Base-by-base conservation (phyloP, 1,140 invertebrate genomes). In the Leptinotarsa undecemlineata region DNA sequence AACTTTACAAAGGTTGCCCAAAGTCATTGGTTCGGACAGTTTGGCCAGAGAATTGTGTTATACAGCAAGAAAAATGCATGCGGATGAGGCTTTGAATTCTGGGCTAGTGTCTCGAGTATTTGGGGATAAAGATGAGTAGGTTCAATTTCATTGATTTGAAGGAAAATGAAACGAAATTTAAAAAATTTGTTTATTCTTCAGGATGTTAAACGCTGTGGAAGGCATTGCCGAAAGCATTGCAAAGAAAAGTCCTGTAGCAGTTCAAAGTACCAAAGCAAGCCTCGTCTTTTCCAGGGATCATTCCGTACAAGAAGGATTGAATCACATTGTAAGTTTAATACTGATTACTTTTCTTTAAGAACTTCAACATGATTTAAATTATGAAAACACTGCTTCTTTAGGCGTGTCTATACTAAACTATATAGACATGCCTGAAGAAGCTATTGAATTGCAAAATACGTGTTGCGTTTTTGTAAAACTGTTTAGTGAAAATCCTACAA, bases 1-100 rank as follows among this genome's bases (percentile, higher is more conserved):
- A 26, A 92, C 93, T 3, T 86, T 99, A 42, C 97, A 99, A 86
- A 90, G 97, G 78, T 86, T 99, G 47, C 97, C 96, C n/a, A 97
- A 95, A 88, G 90, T 96, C 3, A 89, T 98, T 64, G 96, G 96
- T 11, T 98, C 91, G 82, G 90, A 94, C 61, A 97, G 96, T 82
- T 87, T 96, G 64, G 92, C 90, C 0, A 88, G 96, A 61, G 98
- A 99, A 85, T 86, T 99, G 8, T 92, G 92, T 74, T 97, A 90
- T 78, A 98, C 97, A 2, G 95, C 90, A 1, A 87, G 97, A 64
- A 96, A 95, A 84, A 89, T 99, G 74, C 83, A 86, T 74, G 88
- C 96, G 1, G 85, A 90, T 74, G 97, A 99, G 87, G 98, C 97
- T 0, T 81, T 90, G 15, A 84, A 87, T 71, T 86, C 88, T 79